phyloP scores from a whole-genome alignment of 2,113 vertebrate species.

The Pluvianellus socialis region DNA sequence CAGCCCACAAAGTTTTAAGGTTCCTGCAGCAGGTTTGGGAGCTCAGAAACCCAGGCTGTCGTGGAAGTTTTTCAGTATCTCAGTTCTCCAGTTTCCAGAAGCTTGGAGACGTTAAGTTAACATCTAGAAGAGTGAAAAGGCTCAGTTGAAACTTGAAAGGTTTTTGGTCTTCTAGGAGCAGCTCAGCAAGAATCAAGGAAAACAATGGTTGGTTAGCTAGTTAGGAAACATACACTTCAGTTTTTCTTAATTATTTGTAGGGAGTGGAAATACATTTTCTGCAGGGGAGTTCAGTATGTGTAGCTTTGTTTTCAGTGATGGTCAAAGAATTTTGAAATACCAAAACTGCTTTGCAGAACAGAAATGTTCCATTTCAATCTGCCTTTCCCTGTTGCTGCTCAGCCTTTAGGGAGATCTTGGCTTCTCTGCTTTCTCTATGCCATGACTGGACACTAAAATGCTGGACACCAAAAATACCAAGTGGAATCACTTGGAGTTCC shows the following conservation, averaged over 20 bases:
- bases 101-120: neutral
- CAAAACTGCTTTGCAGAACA: neutral
- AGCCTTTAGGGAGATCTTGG: neutral
- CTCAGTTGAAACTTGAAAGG: neutral
- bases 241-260: neutral
- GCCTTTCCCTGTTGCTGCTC: neutral
- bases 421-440: neutral
- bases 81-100: neutral
- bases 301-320: neutral
- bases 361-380: neutral
- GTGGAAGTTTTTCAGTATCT: neutral
- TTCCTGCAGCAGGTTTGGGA: neutral
- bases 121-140: neutral
- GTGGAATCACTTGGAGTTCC: neutral
- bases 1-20: neutral
- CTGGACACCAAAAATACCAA: neutral
- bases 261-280: neutral
- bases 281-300: neutral
- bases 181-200: neutral
- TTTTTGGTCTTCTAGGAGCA: neutral
- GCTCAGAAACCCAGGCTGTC: neutral
- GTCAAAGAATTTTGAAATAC: neutral
- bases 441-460: neutral
- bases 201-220: neutral
- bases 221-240: neutral